Evolutionary conservation across 2,113 vertebrate species (phyloP), one percentile per base, ranked within the genome.

Genomic region (Dasyprocta punctata): DNA sequence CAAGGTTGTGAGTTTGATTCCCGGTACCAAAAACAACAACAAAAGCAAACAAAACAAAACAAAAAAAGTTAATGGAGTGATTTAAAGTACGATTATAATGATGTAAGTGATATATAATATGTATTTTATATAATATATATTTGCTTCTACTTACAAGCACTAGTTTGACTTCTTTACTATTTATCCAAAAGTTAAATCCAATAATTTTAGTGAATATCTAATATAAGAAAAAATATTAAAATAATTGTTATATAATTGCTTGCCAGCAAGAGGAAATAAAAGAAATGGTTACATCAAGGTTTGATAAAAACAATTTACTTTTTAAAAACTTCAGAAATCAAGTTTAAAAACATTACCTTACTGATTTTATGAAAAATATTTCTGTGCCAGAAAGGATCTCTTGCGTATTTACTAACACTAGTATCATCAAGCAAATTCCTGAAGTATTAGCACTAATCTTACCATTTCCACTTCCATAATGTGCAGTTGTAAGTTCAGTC

Each of bases 381-480:
- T 11, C 6, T 17, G 0, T n/a, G 8, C 65, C 86, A 96, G 60
- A 69, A 94, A 89, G 87, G 36, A 71, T 20, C 47, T 47, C 95
- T 85, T 95, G 41, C 60, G 65, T 88, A 92, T 96, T 90, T 95
- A 94, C 61, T 67, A 75, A 56, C 3, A 67, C 2, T 28, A 82
- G 8, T 82, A 81, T 38, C 9, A 58, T 83, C n/a, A 77, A 95
- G 58, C 67, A 96, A 91, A 96, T 81, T 96, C 93, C 24, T 90
- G 81, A 95, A 85, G 63, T 82, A 94, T 95, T 93, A 87, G 22
- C 94, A 86, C 36, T 97, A 97, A 94, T 63, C 30, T 88, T 89
- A 85, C 73, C 73, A 95, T 96, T 92, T 97, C 33, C 47, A 73
- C 75, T 82, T 69, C 44, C 69, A 85, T 71, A 96, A 93, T 88